A percentile compares a stretch with the other conserved stretches of the same genome.
Conservation (phyloP, 2,113 vertebrate genomes). For the Trematomus loennbergii region DNA sequence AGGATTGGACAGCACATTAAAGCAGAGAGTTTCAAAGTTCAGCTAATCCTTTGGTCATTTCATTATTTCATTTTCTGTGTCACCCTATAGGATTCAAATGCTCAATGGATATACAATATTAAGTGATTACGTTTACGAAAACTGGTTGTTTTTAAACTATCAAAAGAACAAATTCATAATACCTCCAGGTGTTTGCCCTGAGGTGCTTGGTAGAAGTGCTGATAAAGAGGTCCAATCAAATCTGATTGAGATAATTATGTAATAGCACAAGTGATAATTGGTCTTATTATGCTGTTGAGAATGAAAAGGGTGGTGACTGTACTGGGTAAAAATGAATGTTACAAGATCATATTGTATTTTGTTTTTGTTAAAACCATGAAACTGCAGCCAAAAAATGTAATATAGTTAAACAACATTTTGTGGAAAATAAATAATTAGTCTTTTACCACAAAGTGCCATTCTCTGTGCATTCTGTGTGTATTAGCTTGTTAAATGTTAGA, state of each 20-base stretch:
- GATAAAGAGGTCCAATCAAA: constrained; percentile 63
- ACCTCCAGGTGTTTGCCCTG: constrained; percentile 26
- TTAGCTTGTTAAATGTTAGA: constrained; percentile 3
- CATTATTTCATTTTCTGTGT: neutral
- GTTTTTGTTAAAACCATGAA: constrained; percentile 1
- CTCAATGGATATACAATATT: neutral
- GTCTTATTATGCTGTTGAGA: constrained; percentile 66
- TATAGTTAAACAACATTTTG: neutral
- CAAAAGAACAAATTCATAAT: neutral
- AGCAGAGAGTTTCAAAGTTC: neutral
- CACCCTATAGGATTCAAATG: neutral
- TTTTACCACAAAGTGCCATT: neutral
- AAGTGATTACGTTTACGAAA: neutral
- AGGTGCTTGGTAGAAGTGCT: constrained; percentile 15
- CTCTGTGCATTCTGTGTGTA: neutral
- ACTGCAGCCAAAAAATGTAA: neutral
- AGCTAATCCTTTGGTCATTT: neutral
- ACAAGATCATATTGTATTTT: constrained; percentile 5
- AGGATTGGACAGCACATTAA: neutral
- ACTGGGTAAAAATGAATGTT: constrained; percentile 23
- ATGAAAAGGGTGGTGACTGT: constrained; percentile 35
- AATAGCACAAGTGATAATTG: constrained; percentile 59
- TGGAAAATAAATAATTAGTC: neutral
- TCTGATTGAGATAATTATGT: constrained; percentile 67
- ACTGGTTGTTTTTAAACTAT: neutral